Conservation (phyloP, 2,888 invertebrate species). For the Saturnia japonica region DNA sequence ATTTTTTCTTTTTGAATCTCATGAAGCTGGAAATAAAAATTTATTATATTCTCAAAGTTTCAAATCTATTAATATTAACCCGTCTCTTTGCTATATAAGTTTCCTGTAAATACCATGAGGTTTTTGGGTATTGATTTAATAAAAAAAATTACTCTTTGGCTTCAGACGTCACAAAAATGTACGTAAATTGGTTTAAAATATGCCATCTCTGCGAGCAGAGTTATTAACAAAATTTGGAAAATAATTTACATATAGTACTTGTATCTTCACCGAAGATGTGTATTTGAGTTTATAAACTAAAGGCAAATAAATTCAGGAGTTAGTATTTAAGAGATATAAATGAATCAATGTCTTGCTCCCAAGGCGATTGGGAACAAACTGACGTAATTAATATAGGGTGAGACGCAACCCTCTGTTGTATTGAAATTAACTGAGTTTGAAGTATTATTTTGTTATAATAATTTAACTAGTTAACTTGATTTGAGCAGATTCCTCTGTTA, state of each 20-base stretch:
- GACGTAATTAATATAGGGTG: not conserved
- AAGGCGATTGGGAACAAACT: not conserved
- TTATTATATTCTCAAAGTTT: too few species aligned
- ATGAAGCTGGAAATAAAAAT: too few species aligned
- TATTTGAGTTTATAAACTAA: not conserved
- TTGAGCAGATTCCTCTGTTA: not conserved
- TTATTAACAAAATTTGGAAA: too few species aligned
- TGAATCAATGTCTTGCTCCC: slow-evolving; percentile 1
- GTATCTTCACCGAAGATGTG: not conserved
- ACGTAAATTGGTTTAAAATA: too few species aligned
- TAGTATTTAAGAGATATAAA: not conserved
- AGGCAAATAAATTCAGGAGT: not conserved
- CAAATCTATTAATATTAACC: too few species aligned
- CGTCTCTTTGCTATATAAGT: too few species aligned
- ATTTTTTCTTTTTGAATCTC: too few species aligned
- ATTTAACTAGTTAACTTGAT: slow-evolving; percentile 7
- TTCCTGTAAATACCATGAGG: too few species aligned
- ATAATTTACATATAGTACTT: not conserved
- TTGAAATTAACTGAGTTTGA: not conserved
- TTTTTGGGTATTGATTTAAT: too few species aligned
- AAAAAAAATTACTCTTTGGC: too few species aligned
- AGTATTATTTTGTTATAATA: slow-evolving; percentile 2
- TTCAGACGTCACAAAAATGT: too few species aligned
- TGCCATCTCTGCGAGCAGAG: too few species aligned
- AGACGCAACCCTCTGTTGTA: not conserved